phyloP scores from a whole-genome alignment of 1,140 invertebrate genomes.

The Mamestra configurata region DNA sequence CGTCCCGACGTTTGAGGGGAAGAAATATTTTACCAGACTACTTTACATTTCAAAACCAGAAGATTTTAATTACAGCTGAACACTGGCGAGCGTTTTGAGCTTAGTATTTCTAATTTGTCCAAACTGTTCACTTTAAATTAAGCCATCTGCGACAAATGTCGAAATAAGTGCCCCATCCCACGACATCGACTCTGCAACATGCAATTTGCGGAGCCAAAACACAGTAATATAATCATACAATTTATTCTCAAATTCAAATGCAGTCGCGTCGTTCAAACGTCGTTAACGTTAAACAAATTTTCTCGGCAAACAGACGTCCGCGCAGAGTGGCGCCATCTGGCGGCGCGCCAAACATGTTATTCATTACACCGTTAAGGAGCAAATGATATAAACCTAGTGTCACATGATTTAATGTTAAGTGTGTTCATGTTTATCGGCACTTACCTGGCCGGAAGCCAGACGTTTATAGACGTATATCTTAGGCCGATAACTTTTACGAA shows the following conservation, averaged over 20 bases:
- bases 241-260: slow-evolving; percentile 45
- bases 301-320: slow-evolving; percentile 27
- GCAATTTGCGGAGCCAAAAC: slow-evolving; percentile 9
- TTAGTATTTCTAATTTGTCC: slow-evolving; percentile 37
- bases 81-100: slow-evolving; percentile 22
- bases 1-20: slow-evolving; percentile 21
- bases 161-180: neutral
- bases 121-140: slow-evolving; percentile 27
- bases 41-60: slow-evolving; percentile 49
- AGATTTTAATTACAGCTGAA: slow-evolving; percentile 42
- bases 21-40: slow-evolving; percentile 46
- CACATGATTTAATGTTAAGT: slow-evolving; percentile 51
- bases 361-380: slow-evolving; percentile 39
- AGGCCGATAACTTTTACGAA: slow-evolving; percentile 45
- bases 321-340: slow-evolving; percentile 36
- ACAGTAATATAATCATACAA: slow-evolving; percentile 40
- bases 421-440: slow-evolving; percentile 43
- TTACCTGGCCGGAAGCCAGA: slow-evolving; percentile 50
- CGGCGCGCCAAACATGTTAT: slow-evolving; percentile 39
- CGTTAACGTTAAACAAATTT: slow-evolving; percentile 46
- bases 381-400: slow-evolving; percentile 44
- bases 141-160: slow-evolving; percentile 14
- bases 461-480: slow-evolving; percentile 27
- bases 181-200: slow-evolving; percentile 13
- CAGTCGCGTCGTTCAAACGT: slow-evolving; percentile 48